These are phyloP conservation scores for Muscicapa adusta DNA, from an alignment of 2,113 vertebrate species.

Conservation along the genomic window DNA sequence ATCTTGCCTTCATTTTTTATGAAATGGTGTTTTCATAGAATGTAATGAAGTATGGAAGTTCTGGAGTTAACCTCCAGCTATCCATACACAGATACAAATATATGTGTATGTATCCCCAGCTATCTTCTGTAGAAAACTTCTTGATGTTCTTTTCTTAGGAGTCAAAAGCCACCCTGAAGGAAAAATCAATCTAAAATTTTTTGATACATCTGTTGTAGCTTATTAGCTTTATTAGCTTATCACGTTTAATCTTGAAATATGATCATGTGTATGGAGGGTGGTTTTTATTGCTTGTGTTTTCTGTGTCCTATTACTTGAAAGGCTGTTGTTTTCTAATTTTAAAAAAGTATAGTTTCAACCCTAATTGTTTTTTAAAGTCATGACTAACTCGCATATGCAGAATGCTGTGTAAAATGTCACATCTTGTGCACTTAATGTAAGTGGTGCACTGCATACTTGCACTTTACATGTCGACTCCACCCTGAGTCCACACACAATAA, in stretches of 20 bases:
- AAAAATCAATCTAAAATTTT: not conserved
- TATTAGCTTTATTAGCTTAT: not conserved
- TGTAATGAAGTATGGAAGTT: not conserved
- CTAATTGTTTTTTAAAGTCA: not conserved
- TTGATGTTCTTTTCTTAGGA: not conserved
- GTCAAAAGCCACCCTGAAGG: not conserved
- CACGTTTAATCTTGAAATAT: not conserved
- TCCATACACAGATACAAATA: not conserved
- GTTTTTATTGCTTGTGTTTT: not conserved
- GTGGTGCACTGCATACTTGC: not conserved
- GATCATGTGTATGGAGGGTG: not conserved
- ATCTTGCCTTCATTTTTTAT: not conserved
- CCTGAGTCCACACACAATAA: not conserved
- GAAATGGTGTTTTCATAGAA: not conserved
- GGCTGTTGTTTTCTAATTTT: not conserved
- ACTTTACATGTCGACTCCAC: rapidly evolving
- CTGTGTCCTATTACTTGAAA: not conserved
- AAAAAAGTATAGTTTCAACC: not conserved
- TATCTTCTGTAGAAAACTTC: not conserved
- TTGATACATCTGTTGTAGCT: not conserved
- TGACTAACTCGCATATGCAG: rapidly evolving
- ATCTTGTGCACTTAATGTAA: not conserved
- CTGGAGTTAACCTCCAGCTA: not conserved
- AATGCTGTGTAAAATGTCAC: not conserved
- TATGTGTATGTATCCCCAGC: rapidly evolving